These are phyloP conservation scores for Pristiophorus japonicus DNA, from an alignment of 2,113 vertebrate genomes.

Conservation along the genomic window DNA sequence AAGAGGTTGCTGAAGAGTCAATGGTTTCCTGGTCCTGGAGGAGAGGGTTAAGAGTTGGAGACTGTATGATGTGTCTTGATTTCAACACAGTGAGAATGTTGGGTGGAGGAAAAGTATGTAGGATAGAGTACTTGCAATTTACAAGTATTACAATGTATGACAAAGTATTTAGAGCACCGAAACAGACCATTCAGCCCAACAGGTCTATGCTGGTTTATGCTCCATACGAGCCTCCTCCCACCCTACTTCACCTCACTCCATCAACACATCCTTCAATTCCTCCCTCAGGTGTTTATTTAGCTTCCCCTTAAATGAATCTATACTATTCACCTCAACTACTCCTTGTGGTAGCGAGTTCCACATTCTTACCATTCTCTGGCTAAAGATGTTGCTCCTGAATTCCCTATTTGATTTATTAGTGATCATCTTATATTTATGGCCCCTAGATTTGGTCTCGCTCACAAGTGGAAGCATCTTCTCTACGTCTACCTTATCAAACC, in stretches of 20 bases:
- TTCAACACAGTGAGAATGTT: neutral
- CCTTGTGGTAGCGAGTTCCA: too few species aligned
- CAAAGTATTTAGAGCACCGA: neutral
- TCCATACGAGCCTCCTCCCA: neutral
- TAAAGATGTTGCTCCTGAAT: too few species aligned
- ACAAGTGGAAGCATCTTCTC: too few species aligned
- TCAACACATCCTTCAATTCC: neutral
- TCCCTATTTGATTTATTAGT: too few species aligned
- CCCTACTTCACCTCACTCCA: neutral
- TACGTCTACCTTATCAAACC: neutral
- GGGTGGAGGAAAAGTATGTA: neutral
- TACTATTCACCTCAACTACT: too few species aligned
- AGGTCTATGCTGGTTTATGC: neutral
- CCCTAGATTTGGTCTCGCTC: neutral
- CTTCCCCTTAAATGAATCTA: too few species aligned
- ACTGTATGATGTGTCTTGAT: neutral
- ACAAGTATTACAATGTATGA: neutral
- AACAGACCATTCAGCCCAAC: neutral
- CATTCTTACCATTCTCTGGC: too few species aligned
- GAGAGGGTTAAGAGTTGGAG: neutral
- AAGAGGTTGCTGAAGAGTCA: too few species aligned
- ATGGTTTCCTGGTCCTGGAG: neutral
- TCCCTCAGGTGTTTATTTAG: too few species aligned
- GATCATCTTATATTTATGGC: neutral
- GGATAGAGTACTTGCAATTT: neutral